phyloP scores from a whole-genome alignment of 2,113 vertebrate genomes.

The Oncorhynchus tshawytscha region DNA sequence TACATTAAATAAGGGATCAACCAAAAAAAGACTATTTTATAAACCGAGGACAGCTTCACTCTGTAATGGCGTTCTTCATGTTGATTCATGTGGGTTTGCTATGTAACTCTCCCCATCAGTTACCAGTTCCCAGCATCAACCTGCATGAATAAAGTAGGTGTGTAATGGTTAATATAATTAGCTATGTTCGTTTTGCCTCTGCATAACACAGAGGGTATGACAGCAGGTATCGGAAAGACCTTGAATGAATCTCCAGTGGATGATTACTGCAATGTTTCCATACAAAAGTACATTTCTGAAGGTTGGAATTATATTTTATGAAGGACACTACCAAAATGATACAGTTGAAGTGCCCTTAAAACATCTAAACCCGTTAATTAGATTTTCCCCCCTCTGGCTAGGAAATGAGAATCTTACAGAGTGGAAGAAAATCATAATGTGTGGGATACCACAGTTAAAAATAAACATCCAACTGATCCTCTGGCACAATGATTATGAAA shows the following conservation, averaged over 20 bases:
- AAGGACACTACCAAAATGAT: neutral
- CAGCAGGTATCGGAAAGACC: neutral
- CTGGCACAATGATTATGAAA: too few species aligned
- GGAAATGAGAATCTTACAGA: neutral
- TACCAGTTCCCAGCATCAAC: too few species aligned
- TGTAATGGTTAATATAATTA: too few species aligned
- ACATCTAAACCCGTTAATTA: conserved; percentile 1
- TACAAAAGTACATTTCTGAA: neutral
- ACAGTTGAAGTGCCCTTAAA: neutral
- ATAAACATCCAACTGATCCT: too few species aligned
- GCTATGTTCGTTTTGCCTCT: too few species aligned
- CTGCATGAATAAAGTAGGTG: too few species aligned
- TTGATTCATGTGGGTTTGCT: neutral
- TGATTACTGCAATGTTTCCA: neutral
- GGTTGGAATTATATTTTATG: neutral
- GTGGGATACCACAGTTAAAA: neutral
- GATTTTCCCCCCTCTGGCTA: neutral
- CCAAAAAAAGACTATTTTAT: conserved; percentile 16
- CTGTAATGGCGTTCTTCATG: neutral
- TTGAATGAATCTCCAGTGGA: neutral
- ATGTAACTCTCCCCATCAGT: too few species aligned
- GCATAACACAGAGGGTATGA: too few species aligned
- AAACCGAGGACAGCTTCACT: conserved; percentile 14
- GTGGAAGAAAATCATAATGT: neutral
- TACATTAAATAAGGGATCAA: conserved; percentile 1